Conservation (phyloP, 2,888 invertebrate genomes). For the Yponomeuta evonymella region DNA sequence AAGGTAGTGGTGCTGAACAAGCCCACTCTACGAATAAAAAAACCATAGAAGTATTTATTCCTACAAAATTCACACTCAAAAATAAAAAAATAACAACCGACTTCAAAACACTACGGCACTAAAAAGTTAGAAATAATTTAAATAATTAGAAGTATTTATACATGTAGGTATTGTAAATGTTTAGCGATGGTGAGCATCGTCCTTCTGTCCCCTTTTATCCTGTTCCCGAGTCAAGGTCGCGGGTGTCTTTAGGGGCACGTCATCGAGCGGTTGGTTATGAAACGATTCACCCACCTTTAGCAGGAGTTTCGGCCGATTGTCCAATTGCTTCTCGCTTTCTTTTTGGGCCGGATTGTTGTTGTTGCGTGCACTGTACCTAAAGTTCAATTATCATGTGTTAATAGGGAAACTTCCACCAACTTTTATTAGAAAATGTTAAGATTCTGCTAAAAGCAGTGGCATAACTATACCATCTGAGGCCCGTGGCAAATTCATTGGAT, state of each 20-base stretch:
- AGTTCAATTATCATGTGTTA: neutral
- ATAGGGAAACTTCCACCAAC: neutral
- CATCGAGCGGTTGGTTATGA: neutral
- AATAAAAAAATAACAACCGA: too few relatives aligned
- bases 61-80: too few relatives aligned
- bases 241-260: neutral
- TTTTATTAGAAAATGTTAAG: neutral
- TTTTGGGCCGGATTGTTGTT: constrained; percentile 40
- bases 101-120: too few relatives aligned
- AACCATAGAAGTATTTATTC: too few relatives aligned
- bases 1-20: too few relatives aligned
- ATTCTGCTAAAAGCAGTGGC: neutral
- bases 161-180: too few relatives aligned
- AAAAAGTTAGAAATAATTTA: too few relatives aligned
- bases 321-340: constrained; percentile 68
- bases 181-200: neutral
- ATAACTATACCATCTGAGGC: too few relatives aligned
- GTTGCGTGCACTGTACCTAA: constrained; percentile 27
- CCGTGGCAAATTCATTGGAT: too few relatives aligned
- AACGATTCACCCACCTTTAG: constrained; percentile 48
- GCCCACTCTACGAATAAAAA: too few relatives aligned
- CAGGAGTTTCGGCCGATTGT: constrained; percentile 79
- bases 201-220: neutral
- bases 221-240: neutral
- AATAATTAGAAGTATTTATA: too few relatives aligned